A percentile compares a stretch with the other conserved stretches of the same genome.
Conservation (phyloP, 2,888 invertebrate genomes). For the Muschampia plurimacula region DNA sequence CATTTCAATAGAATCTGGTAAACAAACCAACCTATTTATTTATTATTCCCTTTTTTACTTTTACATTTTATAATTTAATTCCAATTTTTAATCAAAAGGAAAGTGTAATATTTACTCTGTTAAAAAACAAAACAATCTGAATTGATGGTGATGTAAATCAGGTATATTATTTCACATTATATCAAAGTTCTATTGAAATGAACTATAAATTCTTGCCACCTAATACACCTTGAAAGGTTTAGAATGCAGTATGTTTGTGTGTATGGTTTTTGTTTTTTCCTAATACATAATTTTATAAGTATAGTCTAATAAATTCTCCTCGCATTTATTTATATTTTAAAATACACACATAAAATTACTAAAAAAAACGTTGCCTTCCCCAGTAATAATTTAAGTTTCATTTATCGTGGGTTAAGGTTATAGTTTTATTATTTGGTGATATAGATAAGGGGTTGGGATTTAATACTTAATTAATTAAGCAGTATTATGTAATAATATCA, state of each 20-base stretch:
- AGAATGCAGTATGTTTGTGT: not conserved
- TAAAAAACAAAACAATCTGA: no score
- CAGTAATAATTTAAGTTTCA: conserved; percentile 2
- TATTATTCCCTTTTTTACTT: no score
- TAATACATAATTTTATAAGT: not conserved
- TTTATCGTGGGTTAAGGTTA: not conserved
- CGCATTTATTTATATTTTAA: not conserved
- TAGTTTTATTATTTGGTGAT: conserved; percentile 1
- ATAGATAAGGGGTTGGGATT: conserved; percentile 33
- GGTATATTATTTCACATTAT: no score
- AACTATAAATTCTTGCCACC: no score
- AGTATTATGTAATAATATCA: conserved; percentile 38
- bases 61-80: no score
- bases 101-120: no score
- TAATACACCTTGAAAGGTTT: no score
- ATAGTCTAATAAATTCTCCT: not conserved
- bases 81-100: no score
- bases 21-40: no score
- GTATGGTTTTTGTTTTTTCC: not conserved
- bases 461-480: conserved; percentile 43
- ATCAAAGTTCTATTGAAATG: no score
- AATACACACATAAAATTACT: not conserved
- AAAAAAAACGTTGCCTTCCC: not conserved
- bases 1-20: no score
- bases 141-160: no score